Percentiles rank a stretch among this genome's conserved stretches.
These are phyloP conservation scores for Acropora yongei DNA, from an alignment of 64 coral and sea anemone genomes.

Conservation along the genomic window DNA sequence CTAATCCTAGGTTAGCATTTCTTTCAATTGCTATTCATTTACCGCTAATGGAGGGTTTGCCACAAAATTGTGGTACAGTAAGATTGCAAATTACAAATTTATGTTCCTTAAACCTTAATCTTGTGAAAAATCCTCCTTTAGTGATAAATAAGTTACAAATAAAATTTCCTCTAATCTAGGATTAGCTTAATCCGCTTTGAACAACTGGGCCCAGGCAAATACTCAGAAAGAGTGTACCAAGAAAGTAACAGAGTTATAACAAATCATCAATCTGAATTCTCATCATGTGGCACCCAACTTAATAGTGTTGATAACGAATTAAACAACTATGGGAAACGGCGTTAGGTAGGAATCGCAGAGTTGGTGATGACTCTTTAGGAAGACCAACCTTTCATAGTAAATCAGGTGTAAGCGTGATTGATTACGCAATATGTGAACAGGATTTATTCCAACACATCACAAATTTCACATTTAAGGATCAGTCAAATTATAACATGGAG, in stretches of 20 bases:
- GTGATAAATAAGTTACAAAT: too few species aligned
- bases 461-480: background rate
- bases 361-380: slow-evolving; percentile 19
- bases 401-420: background rate
- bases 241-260: background rate
- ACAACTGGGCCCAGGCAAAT: too few species aligned
- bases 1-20: too few species aligned
- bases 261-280: background rate
- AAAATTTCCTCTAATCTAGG: too few species aligned
- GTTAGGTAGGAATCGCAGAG: slow-evolving; percentile 4
- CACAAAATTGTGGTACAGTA: too few species aligned
- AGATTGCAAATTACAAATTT: too few species aligned
- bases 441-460: background rate
- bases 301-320: background rate
- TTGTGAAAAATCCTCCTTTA: too few species aligned
- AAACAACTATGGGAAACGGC: background rate
- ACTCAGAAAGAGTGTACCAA: too few species aligned
- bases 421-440: slow-evolving; percentile 16
- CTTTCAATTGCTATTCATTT: too few species aligned
- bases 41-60: too few species aligned
- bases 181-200: too few species aligned
- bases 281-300: background rate
- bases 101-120: too few species aligned
- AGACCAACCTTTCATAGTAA: slow-evolving; percentile 7
- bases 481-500: background rate